Conservation (phyloP, 2,113 vertebrate species). For the Xenus cinereus region DNA sequence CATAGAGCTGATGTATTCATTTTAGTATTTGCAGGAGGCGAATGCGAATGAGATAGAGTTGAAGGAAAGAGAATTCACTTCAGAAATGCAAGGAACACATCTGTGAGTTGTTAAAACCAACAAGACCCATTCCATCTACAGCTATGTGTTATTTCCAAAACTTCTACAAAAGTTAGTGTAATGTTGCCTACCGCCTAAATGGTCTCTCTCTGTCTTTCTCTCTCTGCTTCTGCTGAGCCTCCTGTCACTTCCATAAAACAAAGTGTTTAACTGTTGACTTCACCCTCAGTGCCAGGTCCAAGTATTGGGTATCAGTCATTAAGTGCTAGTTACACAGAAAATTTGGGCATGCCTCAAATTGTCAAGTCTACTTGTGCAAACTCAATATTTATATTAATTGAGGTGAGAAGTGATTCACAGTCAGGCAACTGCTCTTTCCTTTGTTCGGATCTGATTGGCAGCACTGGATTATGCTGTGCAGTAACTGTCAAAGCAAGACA, state of each 20-base stretch:
- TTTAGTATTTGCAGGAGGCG: background rate
- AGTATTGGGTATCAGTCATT: constrained; percentile 28
- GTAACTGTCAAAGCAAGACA: constrained; percentile 36
- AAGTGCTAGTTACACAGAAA: constrained; percentile 24
- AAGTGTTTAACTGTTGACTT: constrained; percentile 40
- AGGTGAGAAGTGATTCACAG: constrained; percentile 59
- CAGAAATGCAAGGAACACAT: background rate
- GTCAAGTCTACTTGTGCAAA: constrained; percentile 49
- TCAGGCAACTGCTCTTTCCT: constrained; percentile 36
- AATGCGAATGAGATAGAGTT: background rate
- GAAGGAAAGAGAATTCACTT: background rate
- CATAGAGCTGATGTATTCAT: background rate
- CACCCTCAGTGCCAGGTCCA: background rate
- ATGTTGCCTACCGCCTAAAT: no score
- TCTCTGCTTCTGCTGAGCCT: background rate
- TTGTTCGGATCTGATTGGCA: constrained; percentile 57
- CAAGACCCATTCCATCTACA: background rate
- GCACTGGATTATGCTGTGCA: constrained; percentile 27
- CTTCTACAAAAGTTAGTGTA: background rate
- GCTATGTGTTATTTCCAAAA: background rate
- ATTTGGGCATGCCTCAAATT: constrained; percentile 57
- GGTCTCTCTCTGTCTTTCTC: no score
- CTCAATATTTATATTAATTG: constrained; percentile 48
- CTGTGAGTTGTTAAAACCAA: background rate
- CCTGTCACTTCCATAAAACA: background rate